phyloP scores from a whole-genome alignment of 1,140 invertebrate species.

The Chymomyza costata region DNA sequence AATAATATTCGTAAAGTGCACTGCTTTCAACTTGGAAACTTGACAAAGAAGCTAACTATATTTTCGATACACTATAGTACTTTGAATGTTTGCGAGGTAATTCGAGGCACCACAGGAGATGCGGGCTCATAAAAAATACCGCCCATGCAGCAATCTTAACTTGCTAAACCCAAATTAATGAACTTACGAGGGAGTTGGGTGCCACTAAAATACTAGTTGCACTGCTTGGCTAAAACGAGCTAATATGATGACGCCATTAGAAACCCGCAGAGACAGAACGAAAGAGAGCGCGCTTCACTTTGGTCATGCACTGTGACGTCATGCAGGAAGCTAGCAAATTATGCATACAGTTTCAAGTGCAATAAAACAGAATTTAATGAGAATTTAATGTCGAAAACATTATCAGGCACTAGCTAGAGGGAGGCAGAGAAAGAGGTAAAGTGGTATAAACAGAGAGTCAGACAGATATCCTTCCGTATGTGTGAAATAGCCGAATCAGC shows the following conservation, averaged over 20 bases:
- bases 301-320: conserved; percentile 8
- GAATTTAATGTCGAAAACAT: conserved; percentile 54
- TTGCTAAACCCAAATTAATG: too few relatives aligned
- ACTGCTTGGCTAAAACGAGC: background rate
- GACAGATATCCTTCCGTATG: conserved; percentile 1
- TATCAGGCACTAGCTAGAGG: conserved; percentile 38
- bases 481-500: conserved; percentile 39
- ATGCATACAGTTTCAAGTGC: conserved; percentile 49
- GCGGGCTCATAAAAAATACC: too few relatives aligned
- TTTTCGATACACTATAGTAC: too few relatives aligned
- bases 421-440: too few relatives aligned
- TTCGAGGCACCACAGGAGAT: too few relatives aligned
- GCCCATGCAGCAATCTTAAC: too few relatives aligned
- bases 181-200: background rate
- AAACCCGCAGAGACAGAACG: conserved; percentile 1
- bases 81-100: too few relatives aligned
- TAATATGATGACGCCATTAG: too few relatives aligned
- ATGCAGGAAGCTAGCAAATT: conserved; percentile 42
- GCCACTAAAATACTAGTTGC: background rate
- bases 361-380: conserved; percentile 57
- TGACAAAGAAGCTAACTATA: too few relatives aligned
- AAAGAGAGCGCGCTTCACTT: conserved; percentile 15
- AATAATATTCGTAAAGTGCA: too few relatives aligned
- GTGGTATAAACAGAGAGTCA: background rate
- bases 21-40: too few relatives aligned